Conservation (phyloP, 2,888 invertebrate genomes). For the Chalcosyrphus nemorum region DNA sequence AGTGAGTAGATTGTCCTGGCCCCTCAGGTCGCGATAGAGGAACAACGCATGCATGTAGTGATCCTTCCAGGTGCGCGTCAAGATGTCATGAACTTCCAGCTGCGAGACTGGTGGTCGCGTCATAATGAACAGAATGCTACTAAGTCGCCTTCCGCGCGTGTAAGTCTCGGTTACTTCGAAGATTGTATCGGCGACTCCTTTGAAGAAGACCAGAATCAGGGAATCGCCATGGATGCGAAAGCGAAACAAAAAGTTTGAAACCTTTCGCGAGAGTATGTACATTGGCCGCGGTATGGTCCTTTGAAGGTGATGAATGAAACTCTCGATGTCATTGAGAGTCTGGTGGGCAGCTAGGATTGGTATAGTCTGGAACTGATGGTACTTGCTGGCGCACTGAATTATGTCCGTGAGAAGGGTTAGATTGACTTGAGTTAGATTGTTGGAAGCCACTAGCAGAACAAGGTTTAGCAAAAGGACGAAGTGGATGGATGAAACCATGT, state of each 20-base stretch:
- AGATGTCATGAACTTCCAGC: not conserved
- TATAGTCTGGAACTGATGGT: not conserved
- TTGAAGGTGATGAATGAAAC: not conserved
- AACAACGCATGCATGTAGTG: slow-evolving; percentile 1
- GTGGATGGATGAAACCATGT: not conserved
- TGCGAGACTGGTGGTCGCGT: not conserved
- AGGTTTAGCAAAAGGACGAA: not conserved
- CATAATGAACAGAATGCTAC: not conserved
- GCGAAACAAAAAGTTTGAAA: not conserved
- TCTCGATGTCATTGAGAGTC: not conserved
- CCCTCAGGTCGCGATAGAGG: not conserved
- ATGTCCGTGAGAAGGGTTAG: not conserved
- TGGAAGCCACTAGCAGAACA: not conserved
- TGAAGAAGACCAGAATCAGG: not conserved
- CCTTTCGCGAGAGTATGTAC: not conserved
- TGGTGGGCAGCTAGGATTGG: not conserved
- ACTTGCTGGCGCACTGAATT: not conserved
- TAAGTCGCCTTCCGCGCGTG: not conserved
- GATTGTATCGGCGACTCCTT: not conserved
- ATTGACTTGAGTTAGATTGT: not conserved
- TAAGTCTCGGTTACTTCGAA: not conserved
- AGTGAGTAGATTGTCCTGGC: not conserved
- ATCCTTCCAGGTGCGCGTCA: not conserved
- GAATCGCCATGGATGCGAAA: not conserved
- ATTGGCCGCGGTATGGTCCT: not conserved